Evolutionary conservation across 2,113 vertebrate species (phyloP).

Genomic region (Cervus canadensis): DNA sequence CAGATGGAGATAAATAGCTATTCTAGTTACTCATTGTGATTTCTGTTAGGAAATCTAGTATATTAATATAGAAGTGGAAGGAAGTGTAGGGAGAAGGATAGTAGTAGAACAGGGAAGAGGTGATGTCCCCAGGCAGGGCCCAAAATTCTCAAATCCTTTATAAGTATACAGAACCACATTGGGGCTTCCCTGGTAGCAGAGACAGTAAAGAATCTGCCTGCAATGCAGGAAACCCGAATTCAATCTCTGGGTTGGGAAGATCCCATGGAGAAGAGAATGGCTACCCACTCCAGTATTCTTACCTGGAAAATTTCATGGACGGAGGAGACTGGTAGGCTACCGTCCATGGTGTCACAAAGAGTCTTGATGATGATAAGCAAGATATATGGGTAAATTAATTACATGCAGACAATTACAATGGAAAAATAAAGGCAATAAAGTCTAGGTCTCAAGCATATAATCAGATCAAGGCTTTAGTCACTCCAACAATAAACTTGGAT

Average conservation of each 20-base stretch:
- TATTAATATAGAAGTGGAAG: not conserved
- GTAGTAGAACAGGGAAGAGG: not conserved
- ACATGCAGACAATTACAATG: not conserved
- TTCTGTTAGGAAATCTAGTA: not conserved
- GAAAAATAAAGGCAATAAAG: conserved; percentile 1
- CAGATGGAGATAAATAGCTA: not conserved
- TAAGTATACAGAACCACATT: not conserved
- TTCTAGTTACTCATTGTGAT: not conserved
- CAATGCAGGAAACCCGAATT: not conserved
- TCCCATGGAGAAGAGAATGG: not conserved
- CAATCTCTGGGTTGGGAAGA: not conserved
- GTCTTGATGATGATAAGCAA: not conserved
- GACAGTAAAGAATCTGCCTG: no score
- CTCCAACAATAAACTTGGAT: not conserved
- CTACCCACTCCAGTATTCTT: not conserved
- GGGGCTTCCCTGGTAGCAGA: no score
- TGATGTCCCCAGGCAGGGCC: not conserved
- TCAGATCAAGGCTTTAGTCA: not conserved
- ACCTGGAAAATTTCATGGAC: not conserved
- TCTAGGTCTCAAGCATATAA: not conserved
- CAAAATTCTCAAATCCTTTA: not conserved
- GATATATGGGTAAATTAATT: not conserved
- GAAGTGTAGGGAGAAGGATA: not conserved
- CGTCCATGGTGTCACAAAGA: not conserved
- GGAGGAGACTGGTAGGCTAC: not conserved